A percentile compares a stretch with the other conserved stretches of the same genome.
These are phyloP conservation scores for Diglossa cyanea DNA, from an alignment of 2,797 vertebrate species.

Conservation along the genomic window DNA sequence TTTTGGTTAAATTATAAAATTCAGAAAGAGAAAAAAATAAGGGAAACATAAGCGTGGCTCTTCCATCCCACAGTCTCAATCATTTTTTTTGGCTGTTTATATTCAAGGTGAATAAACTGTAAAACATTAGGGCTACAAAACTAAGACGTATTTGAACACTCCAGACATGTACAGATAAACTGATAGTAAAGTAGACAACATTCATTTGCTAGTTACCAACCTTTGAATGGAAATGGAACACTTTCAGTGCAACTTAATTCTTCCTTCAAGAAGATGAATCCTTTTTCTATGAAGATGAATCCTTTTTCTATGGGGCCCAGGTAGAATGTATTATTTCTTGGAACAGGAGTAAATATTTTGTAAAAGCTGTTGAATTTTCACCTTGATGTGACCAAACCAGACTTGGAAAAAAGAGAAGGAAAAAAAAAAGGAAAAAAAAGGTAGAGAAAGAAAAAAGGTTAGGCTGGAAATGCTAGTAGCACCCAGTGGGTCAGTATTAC, in stretches of 20 bases:
- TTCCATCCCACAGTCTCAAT: not conserved
- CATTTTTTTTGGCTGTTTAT: not conserved
- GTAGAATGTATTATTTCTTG: not conserved
- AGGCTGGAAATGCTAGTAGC: not conserved
- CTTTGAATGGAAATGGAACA: not conserved
- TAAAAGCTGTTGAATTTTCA: not conserved
- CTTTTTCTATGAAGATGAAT: not conserved
- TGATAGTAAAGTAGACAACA: not conserved
- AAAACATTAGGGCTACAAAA: not conserved
- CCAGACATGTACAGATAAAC: not conserved
- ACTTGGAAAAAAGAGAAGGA: not conserved
- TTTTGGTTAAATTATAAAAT: not conserved
- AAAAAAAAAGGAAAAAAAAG: rapidly evolving
- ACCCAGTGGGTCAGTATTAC: not conserved
- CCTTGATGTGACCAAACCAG: not conserved
- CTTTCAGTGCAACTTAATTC: not conserved
- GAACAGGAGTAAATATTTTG: not conserved
- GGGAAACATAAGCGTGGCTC: not conserved
- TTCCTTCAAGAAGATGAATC: not conserved
- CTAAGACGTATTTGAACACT: not conserved
- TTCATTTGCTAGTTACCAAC: not conserved
- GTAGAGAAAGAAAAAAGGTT: rapidly evolving
- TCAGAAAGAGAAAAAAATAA: not conserved
- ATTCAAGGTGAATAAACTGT: not conserved
- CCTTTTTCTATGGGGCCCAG: not conserved